Percentiles rank a stretch among this genome's conserved stretches.
These are phyloP conservation scores for Oedothorax gibbosus DNA, from an alignment of 1,140 invertebrate genomes.

Conservation along the genomic window DNA sequence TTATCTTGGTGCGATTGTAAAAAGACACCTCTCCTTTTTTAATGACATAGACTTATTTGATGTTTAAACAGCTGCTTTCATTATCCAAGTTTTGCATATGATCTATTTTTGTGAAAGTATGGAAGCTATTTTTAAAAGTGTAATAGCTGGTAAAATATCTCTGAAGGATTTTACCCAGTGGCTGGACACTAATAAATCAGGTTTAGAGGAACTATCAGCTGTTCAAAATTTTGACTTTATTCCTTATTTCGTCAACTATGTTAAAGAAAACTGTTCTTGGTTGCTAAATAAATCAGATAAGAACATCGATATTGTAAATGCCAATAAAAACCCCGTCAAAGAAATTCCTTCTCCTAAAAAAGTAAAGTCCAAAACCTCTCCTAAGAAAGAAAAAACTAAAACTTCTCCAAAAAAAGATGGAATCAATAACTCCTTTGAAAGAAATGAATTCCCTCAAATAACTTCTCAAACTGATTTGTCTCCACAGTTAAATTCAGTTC, in stretches of 20 bases:
- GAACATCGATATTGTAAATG: not conserved
- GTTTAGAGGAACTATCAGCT: not conserved
- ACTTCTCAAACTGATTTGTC: not conserved
- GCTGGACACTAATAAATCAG: constrained; percentile 16
- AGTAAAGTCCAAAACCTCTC: not conserved
- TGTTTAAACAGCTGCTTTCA: no score
- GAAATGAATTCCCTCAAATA: not conserved
- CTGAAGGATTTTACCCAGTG: not conserved
- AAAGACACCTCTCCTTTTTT: no score
- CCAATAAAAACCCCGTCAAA: not conserved
- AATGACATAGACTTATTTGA: no score
- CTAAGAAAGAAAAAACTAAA: not conserved
- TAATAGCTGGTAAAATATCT: constrained; percentile 1
- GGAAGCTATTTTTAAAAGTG: constrained; percentile 20
- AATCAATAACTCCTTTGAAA: not conserved
- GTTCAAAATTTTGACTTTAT: constrained; percentile 25
- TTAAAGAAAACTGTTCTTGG: constrained; percentile 37
- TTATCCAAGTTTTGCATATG: no score
- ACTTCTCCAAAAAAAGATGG: not conserved
- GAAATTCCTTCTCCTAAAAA: not conserved
- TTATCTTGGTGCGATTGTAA: no score
- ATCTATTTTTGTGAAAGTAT: not conserved
- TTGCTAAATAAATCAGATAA: not conserved
- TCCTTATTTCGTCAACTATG: constrained; percentile 24
- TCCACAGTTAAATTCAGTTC: not conserved